Conservation (phyloP, 64 coral and sea anemone genomes). For the Trachythela sp. region DNA sequence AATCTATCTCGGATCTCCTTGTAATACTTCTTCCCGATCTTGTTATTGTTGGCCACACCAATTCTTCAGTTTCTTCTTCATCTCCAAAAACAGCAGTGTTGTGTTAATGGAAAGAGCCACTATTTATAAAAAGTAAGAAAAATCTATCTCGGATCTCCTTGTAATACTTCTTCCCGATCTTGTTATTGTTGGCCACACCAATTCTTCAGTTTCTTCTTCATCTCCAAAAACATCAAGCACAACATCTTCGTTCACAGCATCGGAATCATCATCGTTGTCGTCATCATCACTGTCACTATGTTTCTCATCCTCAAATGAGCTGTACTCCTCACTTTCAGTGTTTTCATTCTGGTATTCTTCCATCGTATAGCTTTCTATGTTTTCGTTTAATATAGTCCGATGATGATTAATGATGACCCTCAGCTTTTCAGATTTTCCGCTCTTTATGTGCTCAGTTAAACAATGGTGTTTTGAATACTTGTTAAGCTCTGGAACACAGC, state of each 20-base stretch:
- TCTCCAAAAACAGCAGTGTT: background rate
- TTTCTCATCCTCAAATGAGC: background rate
- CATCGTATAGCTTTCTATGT: background rate
- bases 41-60: background rate
- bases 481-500: slow-evolving; percentile 7
- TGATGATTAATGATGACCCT: background rate
- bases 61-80: background rate
- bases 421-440: background rate
- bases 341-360: background rate
- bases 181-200: background rate
- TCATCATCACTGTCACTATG: background rate
- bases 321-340: background rate
- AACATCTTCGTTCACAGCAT: background rate
- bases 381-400: background rate
- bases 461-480: background rate
- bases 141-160: background rate
- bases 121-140: background rate
- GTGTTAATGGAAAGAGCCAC: background rate
- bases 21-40: background rate
- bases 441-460: background rate
- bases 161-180: background rate
- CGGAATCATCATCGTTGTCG: background rate
- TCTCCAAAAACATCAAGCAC: background rate
- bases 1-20: background rate
- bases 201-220: background rate